These are phyloP conservation scores for Melanotaenia parkinsoni DNA, from an alignment of 2,797 vertebrate species.

Conservation along the genomic window DNA sequence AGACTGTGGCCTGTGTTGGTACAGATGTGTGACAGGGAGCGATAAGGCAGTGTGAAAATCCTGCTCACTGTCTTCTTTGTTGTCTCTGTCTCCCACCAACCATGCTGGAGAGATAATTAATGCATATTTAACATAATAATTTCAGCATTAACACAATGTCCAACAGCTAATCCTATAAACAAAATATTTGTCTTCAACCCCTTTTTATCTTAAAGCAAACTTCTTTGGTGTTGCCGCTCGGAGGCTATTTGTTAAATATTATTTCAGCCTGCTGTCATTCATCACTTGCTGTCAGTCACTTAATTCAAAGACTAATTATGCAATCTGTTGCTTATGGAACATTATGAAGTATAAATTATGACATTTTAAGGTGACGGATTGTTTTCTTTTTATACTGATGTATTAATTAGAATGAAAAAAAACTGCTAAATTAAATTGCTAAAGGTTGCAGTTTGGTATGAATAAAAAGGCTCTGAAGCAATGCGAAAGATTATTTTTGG, in stretches of 20 bases:
- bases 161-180: slow-evolving; percentile 50
- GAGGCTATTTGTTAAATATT: slow-evolving; percentile 20
- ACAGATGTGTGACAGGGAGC: slow-evolving; percentile 35
- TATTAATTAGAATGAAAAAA: background rate
- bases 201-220: slow-evolving; percentile 38
- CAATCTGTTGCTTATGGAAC: slow-evolving; percentile 38
- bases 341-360: slow-evolving; percentile 45
- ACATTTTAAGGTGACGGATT: slow-evolving; percentile 51
- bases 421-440: too few species aligned
- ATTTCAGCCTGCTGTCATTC: slow-evolving; percentile 30
- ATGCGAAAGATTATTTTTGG: background rate
- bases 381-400: background rate
- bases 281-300: slow-evolving; percentile 51
- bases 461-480: background rate
- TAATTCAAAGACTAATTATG: slow-evolving; percentile 54
- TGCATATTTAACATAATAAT: slow-evolving; percentile 45
- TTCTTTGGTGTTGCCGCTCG: slow-evolving; percentile 20
- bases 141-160: slow-evolving; percentile 29
- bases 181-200: slow-evolving; percentile 10
- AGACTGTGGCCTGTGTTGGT: slow-evolving; percentile 23
- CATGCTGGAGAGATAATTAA: slow-evolving; percentile 31
- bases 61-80: slow-evolving; percentile 23
- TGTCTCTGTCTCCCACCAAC: slow-evolving; percentile 41
- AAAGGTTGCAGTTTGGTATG: too few species aligned
- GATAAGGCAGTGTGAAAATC: slow-evolving; percentile 60